Evolutionary conservation across 2,888 invertebrate species (phyloP), one percentile per base, ranked within the genome.

Genomic region (Pelosia muscerda): DNA sequence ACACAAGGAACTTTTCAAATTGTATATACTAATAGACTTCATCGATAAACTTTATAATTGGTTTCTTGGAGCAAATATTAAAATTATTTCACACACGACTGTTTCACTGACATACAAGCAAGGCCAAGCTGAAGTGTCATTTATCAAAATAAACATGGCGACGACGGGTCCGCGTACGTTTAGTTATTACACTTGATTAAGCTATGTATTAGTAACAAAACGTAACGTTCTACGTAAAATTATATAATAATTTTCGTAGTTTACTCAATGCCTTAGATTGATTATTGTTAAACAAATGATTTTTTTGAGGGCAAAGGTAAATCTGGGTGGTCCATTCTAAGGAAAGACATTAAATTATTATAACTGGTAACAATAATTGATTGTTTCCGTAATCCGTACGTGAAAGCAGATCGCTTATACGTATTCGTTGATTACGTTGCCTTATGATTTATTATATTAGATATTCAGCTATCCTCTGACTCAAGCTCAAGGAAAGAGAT

Each of bases 111-210:
- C 55, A 26, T 63, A 49, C 56, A 76, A 73, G 56, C 56, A 76
- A 73, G 56, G 25, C 58, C 34, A 58, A 61, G 56, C 58, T 64
- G 70, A 63, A 75, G 31, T 78, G 78, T 72, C 79, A 78, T 81
- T 78, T 65, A 54, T 61, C 55, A 75, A 77, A 80, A 75, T 80
- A 80, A 78, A 77, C 81, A 78, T 78, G 81, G 78, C 78, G 78
- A 49, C 63, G 15, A n/a, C n/a, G 22, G 31, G 22, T 9, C 54
- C 15, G 25, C 0, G 9, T 59, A 34, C 77, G 73, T 71, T 78
- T 63, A 71, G 68, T 77, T 75, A 55, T 28, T 58, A 22, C 57
- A 11, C n/a, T 34, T 34, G n/a, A 13, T 28, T 22, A 23, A 15
- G 15, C 19, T 57, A n/a, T n/a, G 28, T 28, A 31, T 28, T 38